These are phyloP conservation scores for Pachyramphus minor DNA, from an alignment of 2,113 vertebrate species.

Conservation along the genomic window DNA sequence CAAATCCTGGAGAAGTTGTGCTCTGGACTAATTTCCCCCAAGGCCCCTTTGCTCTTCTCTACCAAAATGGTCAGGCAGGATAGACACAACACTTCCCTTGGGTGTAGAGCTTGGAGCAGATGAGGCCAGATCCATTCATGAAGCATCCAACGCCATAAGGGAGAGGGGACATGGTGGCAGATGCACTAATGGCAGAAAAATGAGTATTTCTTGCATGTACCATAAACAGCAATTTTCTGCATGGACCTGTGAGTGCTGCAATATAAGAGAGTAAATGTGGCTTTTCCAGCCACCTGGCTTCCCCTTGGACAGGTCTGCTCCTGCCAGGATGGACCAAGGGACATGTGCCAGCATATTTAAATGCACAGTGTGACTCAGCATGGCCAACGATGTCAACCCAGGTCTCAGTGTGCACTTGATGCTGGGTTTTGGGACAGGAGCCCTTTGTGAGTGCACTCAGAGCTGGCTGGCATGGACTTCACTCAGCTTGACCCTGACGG, in stretches of 20 bases:
- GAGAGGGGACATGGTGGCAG: not conserved
- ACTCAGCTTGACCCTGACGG: not conserved
- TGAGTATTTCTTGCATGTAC: not conserved
- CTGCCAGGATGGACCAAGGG: accelerated
- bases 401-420: accelerated
- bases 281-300: not conserved
- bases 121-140: not conserved
- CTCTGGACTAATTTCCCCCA: not conserved
- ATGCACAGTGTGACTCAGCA: accelerated
- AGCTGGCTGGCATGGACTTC: not conserved
- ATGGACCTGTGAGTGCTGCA: not conserved
- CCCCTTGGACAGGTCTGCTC: not conserved
- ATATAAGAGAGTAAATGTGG: not conserved
- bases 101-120: not conserved
- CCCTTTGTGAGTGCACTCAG: not conserved
- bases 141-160: not conserved
- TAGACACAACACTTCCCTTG: accelerated
- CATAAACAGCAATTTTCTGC: not conserved
- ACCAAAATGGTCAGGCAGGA: not conserved
- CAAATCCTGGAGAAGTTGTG: not conserved
- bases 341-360: not conserved
- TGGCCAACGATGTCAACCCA: not conserved
- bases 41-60: not conserved
- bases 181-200: not conserved
- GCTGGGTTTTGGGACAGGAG: accelerated